Conservation (phyloP, 2,888 invertebrate genomes). For the Apeira syringaria region DNA sequence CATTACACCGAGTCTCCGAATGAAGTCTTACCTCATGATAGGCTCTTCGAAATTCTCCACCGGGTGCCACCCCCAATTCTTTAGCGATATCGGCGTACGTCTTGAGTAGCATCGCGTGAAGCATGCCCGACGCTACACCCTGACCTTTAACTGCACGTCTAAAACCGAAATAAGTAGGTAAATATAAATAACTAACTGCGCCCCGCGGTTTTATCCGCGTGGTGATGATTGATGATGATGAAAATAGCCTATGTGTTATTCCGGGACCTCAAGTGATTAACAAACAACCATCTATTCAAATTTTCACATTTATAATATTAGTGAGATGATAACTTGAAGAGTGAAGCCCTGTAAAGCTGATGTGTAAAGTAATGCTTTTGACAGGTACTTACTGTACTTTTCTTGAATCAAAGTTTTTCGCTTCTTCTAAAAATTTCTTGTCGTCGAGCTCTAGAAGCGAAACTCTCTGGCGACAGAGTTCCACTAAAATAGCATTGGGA, state of each 20-base stretch:
- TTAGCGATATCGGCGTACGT: conserved; percentile 77
- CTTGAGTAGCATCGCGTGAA: conserved; percentile 75
- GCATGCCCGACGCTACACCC: conserved; percentile 69
- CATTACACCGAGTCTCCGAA: too few relatives aligned
- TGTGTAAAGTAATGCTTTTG: too few relatives aligned
- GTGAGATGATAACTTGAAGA: too few relatives aligned
- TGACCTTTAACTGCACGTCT: conserved; percentile 74
- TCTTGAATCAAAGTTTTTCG: conserved; percentile 66
- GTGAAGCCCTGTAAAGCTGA: too few relatives aligned
- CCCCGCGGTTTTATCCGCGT: too few relatives aligned
- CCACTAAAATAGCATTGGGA: conserved; percentile 73
- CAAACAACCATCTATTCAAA: too few relatives aligned
- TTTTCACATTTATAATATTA: too few relatives aligned
- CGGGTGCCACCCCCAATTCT: conserved; percentile 75
- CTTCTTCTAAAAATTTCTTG: conserved; percentile 74
- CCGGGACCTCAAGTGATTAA: too few relatives aligned
- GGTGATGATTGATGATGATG: too few relatives aligned
- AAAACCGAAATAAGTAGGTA: conserved; percentile 17
- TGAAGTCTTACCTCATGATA: conserved; percentile 74
- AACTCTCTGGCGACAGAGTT: conserved; percentile 72
- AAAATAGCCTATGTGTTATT: too few relatives aligned
- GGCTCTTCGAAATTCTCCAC: conserved; percentile 75
- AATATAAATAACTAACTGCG: too few relatives aligned
- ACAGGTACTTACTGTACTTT: conserved; percentile 67
- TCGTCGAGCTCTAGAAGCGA: conserved; percentile 72